These are phyloP conservation scores for Magallana ariakensis DNA, from an alignment of 1,140 invertebrate species.

Conservation along the genomic window DNA sequence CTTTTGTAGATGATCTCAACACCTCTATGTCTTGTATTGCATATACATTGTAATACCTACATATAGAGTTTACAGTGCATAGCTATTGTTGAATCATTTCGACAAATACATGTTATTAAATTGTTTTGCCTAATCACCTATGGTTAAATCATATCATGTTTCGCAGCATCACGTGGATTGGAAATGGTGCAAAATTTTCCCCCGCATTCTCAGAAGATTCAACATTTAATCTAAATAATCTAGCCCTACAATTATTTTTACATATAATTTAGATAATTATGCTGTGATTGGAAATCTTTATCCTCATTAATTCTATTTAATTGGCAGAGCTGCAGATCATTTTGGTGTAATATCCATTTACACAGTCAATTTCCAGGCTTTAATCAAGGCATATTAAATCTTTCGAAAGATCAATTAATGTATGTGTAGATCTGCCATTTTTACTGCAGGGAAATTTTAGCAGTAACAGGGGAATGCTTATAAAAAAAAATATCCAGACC, in stretches of 20 bases:
- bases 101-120: too few species aligned
- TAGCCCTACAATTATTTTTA: slow-evolving; percentile 15
- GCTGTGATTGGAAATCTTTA: slow-evolving; percentile 28
- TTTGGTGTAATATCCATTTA: slow-evolving; percentile 14
- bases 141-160: too few species aligned
- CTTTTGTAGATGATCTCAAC: too few species aligned
- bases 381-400: slow-evolving; percentile 1
- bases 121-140: too few species aligned
- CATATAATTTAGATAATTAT: slow-evolving; percentile 12
- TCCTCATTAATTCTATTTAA: slow-evolving; percentile 21
- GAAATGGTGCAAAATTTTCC: not conserved
- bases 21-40: too few species aligned
- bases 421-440: slow-evolving; percentile 19
- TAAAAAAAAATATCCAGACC: not conserved
- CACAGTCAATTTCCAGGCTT: slow-evolving; percentile 2
- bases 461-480: not conserved
- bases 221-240: not conserved
- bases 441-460: not conserved
- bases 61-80: too few species aligned
- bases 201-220: not conserved
- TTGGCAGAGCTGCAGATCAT: not conserved
- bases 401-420: slow-evolving; percentile 32
- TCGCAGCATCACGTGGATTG: not conserved
- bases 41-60: too few species aligned
- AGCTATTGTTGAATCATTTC: too few species aligned